Evolutionary conservation across 2,888 invertebrate species (phyloP).

Genomic region (Folsomia manolachei): DNA sequence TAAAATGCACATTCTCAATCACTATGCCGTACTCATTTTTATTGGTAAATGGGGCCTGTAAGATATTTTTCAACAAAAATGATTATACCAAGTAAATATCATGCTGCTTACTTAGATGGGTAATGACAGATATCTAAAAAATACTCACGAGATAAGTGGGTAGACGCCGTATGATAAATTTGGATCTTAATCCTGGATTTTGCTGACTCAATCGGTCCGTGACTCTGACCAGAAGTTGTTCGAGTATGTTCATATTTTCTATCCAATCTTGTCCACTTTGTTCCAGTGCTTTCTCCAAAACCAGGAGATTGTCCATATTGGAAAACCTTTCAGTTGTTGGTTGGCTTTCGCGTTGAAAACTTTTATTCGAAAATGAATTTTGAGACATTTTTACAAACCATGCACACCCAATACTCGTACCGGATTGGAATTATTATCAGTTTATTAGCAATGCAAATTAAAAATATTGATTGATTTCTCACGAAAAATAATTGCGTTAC

Average conservation of each 20-base stretch:
- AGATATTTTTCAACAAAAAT: background rate
- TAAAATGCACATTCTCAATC: slow-evolving; percentile 41
- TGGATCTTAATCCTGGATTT: slow-evolving; percentile 32
- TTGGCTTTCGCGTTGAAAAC: slow-evolving; percentile 6
- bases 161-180: slow-evolving; percentile 43
- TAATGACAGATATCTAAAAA: background rate
- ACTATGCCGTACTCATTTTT: slow-evolving; percentile 47
- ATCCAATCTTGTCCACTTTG: slow-evolving; percentile 40
- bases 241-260: slow-evolving; percentile 47
- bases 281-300: slow-evolving; percentile 44
- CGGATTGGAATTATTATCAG: too few relatives aligned
- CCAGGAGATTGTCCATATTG: slow-evolving; percentile 38
- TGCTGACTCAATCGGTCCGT: slow-evolving; percentile 30
- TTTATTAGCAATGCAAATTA: too few relatives aligned
- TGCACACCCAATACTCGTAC: too few relatives aligned
- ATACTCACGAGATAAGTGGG: slow-evolving; percentile 44
- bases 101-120: slow-evolving; percentile 6
- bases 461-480: too few relatives aligned
- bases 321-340: slow-evolving; percentile 20
- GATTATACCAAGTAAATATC: background rate
- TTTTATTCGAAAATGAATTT: background rate
- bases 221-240: slow-evolving; percentile 39
- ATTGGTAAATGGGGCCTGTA: slow-evolving; percentile 40
- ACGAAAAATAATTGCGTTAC: too few relatives aligned
- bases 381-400: background rate